Evolutionary conservation across 1,140 invertebrate genomes (phyloP).

Genomic region (Pseudomyrmex flavicornis): DNA sequence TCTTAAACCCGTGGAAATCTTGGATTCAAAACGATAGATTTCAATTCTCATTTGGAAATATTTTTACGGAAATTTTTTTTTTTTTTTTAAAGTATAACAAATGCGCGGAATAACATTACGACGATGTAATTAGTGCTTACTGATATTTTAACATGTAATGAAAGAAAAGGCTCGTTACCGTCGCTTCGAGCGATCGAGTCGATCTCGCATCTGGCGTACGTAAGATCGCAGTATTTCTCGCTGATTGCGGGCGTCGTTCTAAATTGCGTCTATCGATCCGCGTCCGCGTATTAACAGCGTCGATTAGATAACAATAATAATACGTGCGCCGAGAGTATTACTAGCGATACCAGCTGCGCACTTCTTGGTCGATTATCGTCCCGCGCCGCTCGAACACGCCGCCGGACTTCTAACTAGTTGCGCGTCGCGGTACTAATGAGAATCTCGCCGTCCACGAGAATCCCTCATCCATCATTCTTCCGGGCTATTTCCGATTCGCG

Average conservation of each 20-base stretch:
- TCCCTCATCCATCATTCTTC: slow-evolving; percentile 61
- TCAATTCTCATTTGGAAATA: background rate
- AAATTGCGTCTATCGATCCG: slow-evolving; percentile 65
- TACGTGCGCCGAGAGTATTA: slow-evolving; percentile 46
- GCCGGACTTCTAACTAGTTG: slow-evolving; percentile 42
- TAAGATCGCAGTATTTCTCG: slow-evolving; percentile 66
- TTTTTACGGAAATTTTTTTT: background rate
- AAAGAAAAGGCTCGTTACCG: background rate
- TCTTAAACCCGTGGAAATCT: too few relatives aligned
- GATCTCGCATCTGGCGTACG: background rate
- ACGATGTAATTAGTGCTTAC: slow-evolving; percentile 4
- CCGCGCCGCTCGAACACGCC: background rate
- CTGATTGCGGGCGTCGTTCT: slow-evolving; percentile 55
- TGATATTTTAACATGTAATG: too few relatives aligned
- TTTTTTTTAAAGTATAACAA: background rate
- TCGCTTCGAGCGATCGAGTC: slow-evolving; percentile 32
- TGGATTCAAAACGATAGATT: background rate
- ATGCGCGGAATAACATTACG: background rate
- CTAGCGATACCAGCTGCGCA: slow-evolving; percentile 9
- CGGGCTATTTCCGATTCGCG: slow-evolving; percentile 47
- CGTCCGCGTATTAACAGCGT: slow-evolving; percentile 60
- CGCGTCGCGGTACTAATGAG: slow-evolving; percentile 51
- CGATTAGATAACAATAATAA: slow-evolving; percentile 70
- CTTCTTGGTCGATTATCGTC: slow-evolving; percentile 69
- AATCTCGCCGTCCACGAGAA: slow-evolving; percentile 44